Conservation (phyloP, 2,113 vertebrate species). For the Muntiacus muntjak region DNA sequence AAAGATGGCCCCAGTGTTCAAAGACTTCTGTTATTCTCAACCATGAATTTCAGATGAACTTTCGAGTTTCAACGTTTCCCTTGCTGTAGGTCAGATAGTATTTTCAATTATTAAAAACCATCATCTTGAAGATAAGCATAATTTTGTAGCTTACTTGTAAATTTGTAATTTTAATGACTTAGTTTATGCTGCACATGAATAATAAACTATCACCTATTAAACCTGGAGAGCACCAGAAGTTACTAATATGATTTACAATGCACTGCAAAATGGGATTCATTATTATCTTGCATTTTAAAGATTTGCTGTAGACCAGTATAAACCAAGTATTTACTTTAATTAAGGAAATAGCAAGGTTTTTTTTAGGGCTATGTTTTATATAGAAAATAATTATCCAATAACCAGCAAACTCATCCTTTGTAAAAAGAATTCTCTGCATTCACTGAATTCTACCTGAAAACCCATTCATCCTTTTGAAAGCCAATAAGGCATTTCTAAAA, state of each 20-base stretch:
- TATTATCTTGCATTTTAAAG: slow-evolving; percentile 48
- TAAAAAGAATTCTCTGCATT: slow-evolving; percentile 25
- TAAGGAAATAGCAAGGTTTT: slow-evolving; percentile 35
- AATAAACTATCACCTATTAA: slow-evolving; percentile 52
- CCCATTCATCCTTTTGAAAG: slow-evolving; percentile 51
- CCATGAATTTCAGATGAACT: slow-evolving; percentile 36
- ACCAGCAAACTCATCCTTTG: not conserved
- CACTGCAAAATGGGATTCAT: slow-evolving; percentile 18
- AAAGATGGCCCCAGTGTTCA: slow-evolving; percentile 13
- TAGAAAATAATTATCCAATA: slow-evolving; percentile 29
- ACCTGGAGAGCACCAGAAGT: slow-evolving; percentile 52
- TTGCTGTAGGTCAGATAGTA: slow-evolving; percentile 42
- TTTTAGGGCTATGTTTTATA: not conserved
- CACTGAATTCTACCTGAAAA: slow-evolving; percentile 46
- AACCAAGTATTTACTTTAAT: slow-evolving; percentile 61
- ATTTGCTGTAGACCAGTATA: slow-evolving; percentile 27
- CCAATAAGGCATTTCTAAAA: slow-evolving; percentile 51
- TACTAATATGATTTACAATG: slow-evolving; percentile 65
- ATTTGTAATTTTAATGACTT: slow-evolving; percentile 67
- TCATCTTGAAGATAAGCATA: slow-evolving; percentile 53
- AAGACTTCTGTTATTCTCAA: slow-evolving; percentile 9
- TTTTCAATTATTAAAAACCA: slow-evolving; percentile 63
- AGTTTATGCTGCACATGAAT: slow-evolving; percentile 66
- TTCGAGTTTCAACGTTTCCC: slow-evolving; percentile 40
- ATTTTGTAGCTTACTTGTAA: slow-evolving; percentile 55